These are phyloP conservation scores for Zele albiditarsus DNA, from an alignment of 2,888 invertebrate genomes.

Conservation along the genomic window DNA sequence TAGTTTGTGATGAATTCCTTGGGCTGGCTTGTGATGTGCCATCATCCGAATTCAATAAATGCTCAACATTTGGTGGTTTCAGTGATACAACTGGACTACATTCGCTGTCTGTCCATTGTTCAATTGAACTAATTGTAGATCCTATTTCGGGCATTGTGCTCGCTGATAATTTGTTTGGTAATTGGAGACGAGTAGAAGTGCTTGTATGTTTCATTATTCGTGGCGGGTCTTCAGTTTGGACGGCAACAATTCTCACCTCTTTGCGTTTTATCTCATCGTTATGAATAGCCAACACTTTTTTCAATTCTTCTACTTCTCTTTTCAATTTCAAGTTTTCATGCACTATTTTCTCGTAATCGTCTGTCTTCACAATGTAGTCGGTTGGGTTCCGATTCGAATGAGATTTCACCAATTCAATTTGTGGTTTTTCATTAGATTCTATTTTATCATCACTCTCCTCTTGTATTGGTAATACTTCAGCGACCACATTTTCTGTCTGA, in stretches of 20 bases:
- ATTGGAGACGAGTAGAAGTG: conserved; percentile 31
- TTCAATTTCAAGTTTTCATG: conserved; percentile 61
- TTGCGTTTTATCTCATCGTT: conserved; percentile 38
- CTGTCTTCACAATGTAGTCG: conserved; percentile 56
- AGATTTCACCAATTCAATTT: conserved; percentile 50
- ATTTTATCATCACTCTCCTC: conserved; percentile 55
- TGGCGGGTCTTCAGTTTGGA: conserved; percentile 60
- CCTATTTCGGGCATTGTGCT: conserved; percentile 50
- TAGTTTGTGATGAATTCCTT: conserved; percentile 48
- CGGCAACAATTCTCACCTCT: conserved; percentile 54
- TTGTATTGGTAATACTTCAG: conserved; percentile 41
- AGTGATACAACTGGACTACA: conserved; percentile 60
- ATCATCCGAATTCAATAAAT: conserved; percentile 60
- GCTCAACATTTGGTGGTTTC: conserved; percentile 60
- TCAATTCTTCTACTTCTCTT: conserved; percentile 45
- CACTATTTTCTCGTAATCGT: conserved; percentile 60
- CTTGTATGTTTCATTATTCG: conserved; percentile 29
- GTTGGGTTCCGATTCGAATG: conserved; percentile 56
- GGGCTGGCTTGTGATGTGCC: conserved; percentile 48
- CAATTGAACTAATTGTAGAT: conserved; percentile 60
- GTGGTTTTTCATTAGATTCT: conserved; percentile 43
- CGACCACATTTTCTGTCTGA: background rate
- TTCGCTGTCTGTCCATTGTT: conserved; percentile 66
- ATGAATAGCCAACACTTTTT: conserved; percentile 49
- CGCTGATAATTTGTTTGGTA: conserved; percentile 50